These are phyloP conservation scores for Notarius quadriscutis DNA, from an alignment of 2,113 vertebrate genomes.

Conservation along the genomic window DNA sequence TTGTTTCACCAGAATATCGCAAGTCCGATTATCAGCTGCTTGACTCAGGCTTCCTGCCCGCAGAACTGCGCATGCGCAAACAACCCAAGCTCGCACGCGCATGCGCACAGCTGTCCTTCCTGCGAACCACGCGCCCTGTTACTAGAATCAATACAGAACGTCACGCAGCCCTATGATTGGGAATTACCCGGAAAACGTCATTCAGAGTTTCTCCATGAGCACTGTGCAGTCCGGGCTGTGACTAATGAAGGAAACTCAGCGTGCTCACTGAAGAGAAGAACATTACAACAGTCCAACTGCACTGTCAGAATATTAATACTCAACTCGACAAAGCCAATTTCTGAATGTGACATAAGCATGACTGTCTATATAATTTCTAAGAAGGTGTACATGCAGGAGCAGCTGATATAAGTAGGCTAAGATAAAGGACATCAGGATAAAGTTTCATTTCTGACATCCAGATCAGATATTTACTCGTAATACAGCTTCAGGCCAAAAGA, in stretches of 20 bases:
- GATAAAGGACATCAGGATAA: not conserved
- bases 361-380: not conserved
- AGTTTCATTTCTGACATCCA: not conserved
- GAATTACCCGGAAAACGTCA: not conserved
- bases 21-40: slow-evolving; percentile 55
- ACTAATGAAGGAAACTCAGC: not conserved
- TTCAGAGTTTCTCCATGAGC: not conserved
- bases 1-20: slow-evolving; percentile 40
- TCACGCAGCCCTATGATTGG: not conserved
- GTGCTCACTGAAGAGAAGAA: not conserved
- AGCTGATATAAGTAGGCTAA: not conserved
- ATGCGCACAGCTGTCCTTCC: not conserved
- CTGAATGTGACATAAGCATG: not conserved
- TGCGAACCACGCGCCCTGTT: slow-evolving; percentile 23
- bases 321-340: not conserved
- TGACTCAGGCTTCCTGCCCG: slow-evolving; percentile 51
- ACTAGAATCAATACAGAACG: not conserved
- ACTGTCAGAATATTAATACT: not conserved
- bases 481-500: not conserved
- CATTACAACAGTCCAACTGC: not conserved
- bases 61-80: slow-evolving; percentile 29
- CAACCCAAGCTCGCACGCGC: not conserved
- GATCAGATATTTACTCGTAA: not conserved
- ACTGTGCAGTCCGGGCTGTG: not conserved
- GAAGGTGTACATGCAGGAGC: too few relatives aligned